Percentiles rank a stretch among this genome's conserved stretches.
phyloP scores from a whole-genome alignment of 2,113 vertebrate genomes.

The Marcusenius ussheri region DNA sequence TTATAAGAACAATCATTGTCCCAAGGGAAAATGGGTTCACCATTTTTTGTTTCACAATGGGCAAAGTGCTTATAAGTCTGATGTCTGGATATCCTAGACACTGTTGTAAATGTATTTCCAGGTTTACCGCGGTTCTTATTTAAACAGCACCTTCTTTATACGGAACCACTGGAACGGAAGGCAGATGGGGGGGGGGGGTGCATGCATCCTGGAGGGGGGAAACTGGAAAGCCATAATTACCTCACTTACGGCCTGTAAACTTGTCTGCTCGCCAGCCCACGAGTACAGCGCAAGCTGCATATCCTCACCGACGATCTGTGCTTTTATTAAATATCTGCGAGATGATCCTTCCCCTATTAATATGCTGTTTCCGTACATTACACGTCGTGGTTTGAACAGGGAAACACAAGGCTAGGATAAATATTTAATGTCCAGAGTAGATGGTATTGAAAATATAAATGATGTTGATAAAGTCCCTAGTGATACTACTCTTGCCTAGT shows the following conservation, averaged over 20 bases:
- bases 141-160: not conserved
- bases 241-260: not conserved
- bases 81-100: not conserved
- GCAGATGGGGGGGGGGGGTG: not conserved
- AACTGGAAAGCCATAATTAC: not conserved
- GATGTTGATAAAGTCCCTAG: slow-evolving; percentile 16
- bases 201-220: not conserved
- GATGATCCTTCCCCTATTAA: slow-evolving; percentile 10
- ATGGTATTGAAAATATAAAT: slow-evolving; percentile 15
- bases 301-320: not conserved
- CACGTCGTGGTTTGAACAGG: slow-evolving; percentile 8
- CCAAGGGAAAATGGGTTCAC: not conserved
- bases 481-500: not conserved
- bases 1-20: not conserved
- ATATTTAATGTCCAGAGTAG: slow-evolving; percentile 24
- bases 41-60: not conserved
- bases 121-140: not conserved
- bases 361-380: slow-evolving; percentile 10
- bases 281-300: not conserved
- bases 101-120: not conserved
- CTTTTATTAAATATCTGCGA: slow-evolving; percentile 15
- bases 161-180: not conserved
- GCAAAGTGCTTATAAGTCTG: not conserved
- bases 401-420: slow-evolving; percentile 9
- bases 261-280: not conserved